phyloP scores from a whole-genome alignment of 2,888 invertebrate species.

The Ennomos erosarius region DNA sequence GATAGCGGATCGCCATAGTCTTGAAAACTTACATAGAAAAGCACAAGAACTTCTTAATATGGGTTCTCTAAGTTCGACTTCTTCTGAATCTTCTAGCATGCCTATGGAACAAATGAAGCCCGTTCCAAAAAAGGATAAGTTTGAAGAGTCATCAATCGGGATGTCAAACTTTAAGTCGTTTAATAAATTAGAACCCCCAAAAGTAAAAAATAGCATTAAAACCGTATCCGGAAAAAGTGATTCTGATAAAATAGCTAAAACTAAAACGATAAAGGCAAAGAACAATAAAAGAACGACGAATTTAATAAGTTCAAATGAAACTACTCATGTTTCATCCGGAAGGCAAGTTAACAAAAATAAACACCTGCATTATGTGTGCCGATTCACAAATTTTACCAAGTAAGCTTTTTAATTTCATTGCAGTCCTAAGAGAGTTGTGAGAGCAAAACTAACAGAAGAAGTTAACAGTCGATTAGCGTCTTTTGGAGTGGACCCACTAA shows the following conservation, averaged over 20 bases:
- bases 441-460: constrained; percentile 78
- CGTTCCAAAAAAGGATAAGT: constrained; percentile 31
- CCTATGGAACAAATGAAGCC: constrained; percentile 44
- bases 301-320: constrained; percentile 24
- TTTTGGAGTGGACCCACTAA: constrained; percentile 87
- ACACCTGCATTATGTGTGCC: no score
- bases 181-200: constrained; percentile 24
- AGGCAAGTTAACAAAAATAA: constrained; percentile 13
- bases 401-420: constrained; percentile 32
- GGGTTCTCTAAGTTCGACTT: constrained; percentile 63
- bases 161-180: constrained; percentile 18
- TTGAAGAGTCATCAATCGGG: constrained; percentile 11
- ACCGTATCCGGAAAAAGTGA: constrained; percentile 11
- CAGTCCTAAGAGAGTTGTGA: constrained; percentile 72
- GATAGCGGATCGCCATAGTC: constrained; percentile 55
- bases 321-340: constrained; percentile 13
- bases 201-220: constrained; percentile 24
- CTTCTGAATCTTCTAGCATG: constrained; percentile 62
- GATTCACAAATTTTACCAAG: background rate
- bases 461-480: constrained; percentile 83
- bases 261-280: constrained; percentile 25
- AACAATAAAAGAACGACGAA: constrained; percentile 25
- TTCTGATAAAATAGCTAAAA: constrained; percentile 20
- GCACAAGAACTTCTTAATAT: constrained; percentile 73
- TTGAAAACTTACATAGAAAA: constrained; percentile 72